Conservation (phyloP, 2,888 invertebrate genomes). For the Microdon myrmicae region DNA sequence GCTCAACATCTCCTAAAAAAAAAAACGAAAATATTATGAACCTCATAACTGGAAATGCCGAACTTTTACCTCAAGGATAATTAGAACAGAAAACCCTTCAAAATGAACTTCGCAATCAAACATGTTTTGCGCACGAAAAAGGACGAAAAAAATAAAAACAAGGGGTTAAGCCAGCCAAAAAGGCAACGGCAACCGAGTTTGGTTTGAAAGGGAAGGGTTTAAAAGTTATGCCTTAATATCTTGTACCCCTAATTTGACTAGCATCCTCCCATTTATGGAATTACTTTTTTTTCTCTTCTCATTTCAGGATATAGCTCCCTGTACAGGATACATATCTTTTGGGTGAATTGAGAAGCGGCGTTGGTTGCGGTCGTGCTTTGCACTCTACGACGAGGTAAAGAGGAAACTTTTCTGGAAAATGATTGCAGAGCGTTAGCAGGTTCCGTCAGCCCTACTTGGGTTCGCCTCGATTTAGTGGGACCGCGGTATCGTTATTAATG, state of each 20-base stretch:
- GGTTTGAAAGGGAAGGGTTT: no score
- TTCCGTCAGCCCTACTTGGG: constrained; percentile 11
- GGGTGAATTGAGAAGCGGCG: constrained; percentile 31
- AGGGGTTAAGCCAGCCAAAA: background rate
- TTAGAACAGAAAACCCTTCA: constrained; percentile 32
- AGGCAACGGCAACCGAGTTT: no score
- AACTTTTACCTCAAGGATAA: constrained; percentile 24
- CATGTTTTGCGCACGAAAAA: constrained; percentile 11
- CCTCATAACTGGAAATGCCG: constrained; percentile 10
- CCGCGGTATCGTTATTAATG: constrained; percentile 18
- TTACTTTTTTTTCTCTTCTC: constrained; percentile 16
- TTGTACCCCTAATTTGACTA: constrained; percentile 3
- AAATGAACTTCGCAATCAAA: constrained; percentile 27
- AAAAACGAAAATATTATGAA: background rate
- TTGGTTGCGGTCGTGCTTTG: constrained; percentile 31
- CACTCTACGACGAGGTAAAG: constrained; percentile 17
- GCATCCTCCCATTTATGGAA: background rate
- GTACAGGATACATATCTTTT: no score
- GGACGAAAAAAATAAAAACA: constrained; percentile 5
- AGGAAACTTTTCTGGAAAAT: constrained; percentile 28
- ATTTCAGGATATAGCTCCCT: constrained; percentile 32
- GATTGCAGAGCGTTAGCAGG: constrained; percentile 13
- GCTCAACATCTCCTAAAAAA: no score
- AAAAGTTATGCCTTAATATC: constrained; percentile 9
- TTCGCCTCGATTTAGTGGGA: background rate